Evolutionary conservation across 2,113 vertebrate genomes (phyloP), one percentile per base, ranked within the genome.

Genomic region (Malurus elegans): DNA sequence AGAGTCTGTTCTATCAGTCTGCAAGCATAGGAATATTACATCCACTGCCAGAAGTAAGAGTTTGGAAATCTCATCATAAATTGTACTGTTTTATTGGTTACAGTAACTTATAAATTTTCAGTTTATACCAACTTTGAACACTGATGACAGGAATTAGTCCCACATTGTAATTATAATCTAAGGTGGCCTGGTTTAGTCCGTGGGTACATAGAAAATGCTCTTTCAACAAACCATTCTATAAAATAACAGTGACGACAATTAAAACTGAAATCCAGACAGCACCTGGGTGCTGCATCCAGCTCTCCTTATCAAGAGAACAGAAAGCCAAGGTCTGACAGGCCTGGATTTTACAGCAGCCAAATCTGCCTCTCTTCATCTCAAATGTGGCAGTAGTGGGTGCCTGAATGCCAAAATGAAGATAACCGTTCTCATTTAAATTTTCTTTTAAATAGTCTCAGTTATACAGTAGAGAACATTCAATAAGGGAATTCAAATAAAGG

Each of bases 271-370:
- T 44, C 14, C 45, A 89, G 67, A 47, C 19, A 45, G 69, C 26
- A 36, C 26, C 60, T 14, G 10, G 21, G 76, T 40, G 31, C 73
- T 80, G 42, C 72, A 70, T 38, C 26, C 10, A 48, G 2, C 7
- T n/a, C 72, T 34, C 26, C 2, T 1, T 6, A 76, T 5, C 12
- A 4, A 19, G 0, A 0, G 4, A 10, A 56, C 0, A 18, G 15
- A 50, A 45, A 84, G 48, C 28, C 80, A 31, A 48, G 31, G 14
- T 21, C 67, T 72, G 79, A 54, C 67, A 75, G 61, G 23, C 24
- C 40, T 34, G 24, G 26, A 17, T 4, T 11, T 40, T 6, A 40
- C 13, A 20, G 65, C 40, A 88, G 73, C 51, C 8, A 3, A 24
- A 62, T 32, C 4, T 51, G 36, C 10, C 42, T 19, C 42, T 72